Evolutionary conservation across 2,888 invertebrate genomes (phyloP).

Genomic region (Alitta virens): DNA sequence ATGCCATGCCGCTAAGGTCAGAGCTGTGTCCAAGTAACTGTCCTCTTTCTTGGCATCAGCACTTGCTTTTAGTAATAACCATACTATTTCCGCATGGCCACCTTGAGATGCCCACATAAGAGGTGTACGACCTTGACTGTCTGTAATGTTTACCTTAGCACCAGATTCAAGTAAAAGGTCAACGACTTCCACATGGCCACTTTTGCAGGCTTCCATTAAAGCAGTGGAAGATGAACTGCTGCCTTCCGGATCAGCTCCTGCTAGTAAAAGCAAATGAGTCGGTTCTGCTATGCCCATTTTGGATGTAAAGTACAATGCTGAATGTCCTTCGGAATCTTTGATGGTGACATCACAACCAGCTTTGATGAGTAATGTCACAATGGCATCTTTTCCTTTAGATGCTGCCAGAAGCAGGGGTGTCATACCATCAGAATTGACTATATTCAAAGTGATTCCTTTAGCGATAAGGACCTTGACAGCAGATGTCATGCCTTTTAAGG

Average conservation of each 20-base stretch:
- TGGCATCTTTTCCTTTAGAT: not conserved
- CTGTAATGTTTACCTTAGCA: slow-evolving; percentile 11
- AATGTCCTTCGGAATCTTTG: slow-evolving; percentile 6
- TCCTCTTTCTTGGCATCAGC: slow-evolving; percentile 14
- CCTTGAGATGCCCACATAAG: slow-evolving; percentile 22
- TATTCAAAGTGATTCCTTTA: not conserved
- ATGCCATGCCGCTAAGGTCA: slow-evolving; percentile 24
- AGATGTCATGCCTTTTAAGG: not conserved
- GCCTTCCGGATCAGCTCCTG: slow-evolving; percentile 19
- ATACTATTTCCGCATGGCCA: slow-evolving; percentile 11
- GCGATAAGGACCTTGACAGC: not conserved
- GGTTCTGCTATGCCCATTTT: slow-evolving; percentile 1
- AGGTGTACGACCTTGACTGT: slow-evolving; percentile 19
- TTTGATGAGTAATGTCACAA: slow-evolving; percentile 3
- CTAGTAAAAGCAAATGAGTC: slow-evolving; percentile 7
- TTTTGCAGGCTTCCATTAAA: slow-evolving; percentile 22
- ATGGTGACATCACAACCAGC: slow-evolving; percentile 15
- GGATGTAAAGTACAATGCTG: slow-evolving; percentile 15
- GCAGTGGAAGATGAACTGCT: slow-evolving; percentile 11
- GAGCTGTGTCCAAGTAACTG: slow-evolving; percentile 19
- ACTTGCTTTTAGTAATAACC: slow-evolving; percentile 11
- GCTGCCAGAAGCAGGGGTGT: slow-evolving; percentile 4
- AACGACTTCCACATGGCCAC: slow-evolving; percentile 20
- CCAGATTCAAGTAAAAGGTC: slow-evolving; percentile 12
- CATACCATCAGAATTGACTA: not conserved